Evolutionary conservation across 2,113 vertebrate species (phyloP).

Genomic region (Epinephelus lanceolatus): DNA sequence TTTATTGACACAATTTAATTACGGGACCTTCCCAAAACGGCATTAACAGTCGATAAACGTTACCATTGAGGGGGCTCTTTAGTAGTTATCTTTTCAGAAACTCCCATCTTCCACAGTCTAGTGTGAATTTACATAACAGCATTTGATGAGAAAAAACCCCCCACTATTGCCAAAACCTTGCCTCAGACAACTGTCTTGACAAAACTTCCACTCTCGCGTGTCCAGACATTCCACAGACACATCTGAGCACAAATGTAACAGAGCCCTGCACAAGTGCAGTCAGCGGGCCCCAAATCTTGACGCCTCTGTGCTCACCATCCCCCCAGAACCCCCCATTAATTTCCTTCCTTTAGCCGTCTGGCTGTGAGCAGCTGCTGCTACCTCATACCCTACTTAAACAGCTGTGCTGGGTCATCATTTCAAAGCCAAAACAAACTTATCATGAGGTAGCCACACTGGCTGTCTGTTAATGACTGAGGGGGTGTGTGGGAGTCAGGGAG

Average conservation of each 20-base stretch:
- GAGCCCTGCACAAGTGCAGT: constrained; percentile 36
- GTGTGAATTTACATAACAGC: constrained; percentile 47
- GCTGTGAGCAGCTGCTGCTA: constrained; percentile 67
- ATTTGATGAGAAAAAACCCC: constrained; percentile 17
- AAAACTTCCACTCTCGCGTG: constrained; percentile 30
- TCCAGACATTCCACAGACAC: constrained; percentile 57
- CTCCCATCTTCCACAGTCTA: constrained; percentile 26
- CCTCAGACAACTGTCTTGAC: constrained; percentile 31
- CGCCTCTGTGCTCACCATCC: constrained; percentile 27
- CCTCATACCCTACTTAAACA: constrained; percentile 61
- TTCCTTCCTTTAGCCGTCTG: constrained; percentile 53
- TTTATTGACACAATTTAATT: constrained; percentile 80
- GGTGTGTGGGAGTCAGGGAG: constrained; percentile 43
- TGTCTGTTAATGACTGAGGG: constrained; percentile 52
- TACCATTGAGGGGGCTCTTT: constrained; percentile 62
- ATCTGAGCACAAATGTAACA: constrained; percentile 38
- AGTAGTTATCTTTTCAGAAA: constrained; percentile 56
- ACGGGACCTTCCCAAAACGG: constrained; percentile 70
- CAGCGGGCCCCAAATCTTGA: constrained; percentile 38
- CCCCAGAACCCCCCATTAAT: constrained; percentile 4
- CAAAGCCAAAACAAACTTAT: constrained; percentile 78
- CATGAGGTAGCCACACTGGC: constrained; percentile 59
- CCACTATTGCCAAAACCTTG: neutral
- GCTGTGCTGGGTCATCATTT: constrained; percentile 74
- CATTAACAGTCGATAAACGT: constrained; percentile 72